Base-by-base conservation (phyloP, 2,888 invertebrate genomes). In the Herminia tarsipennalis region DNA sequence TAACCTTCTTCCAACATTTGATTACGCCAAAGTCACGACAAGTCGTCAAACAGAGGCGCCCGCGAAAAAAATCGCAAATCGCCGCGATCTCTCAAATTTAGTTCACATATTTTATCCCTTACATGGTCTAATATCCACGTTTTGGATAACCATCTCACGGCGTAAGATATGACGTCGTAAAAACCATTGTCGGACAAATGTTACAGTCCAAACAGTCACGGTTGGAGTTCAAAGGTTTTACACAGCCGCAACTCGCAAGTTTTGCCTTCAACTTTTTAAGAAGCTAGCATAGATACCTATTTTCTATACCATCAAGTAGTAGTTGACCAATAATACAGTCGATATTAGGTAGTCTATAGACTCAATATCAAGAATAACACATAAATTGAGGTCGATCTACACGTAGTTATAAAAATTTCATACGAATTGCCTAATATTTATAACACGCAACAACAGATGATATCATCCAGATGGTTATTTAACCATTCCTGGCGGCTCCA, bases 111-210 rank as follows among this genome's bases (percentile, higher is more conserved):
- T 60, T 60, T 46, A 34, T 32, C 24, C 61, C 51, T 28, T 54
- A 64, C 43, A 56, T 63, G 72, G 72, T 47, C 41, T 44, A 51
- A 59, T 55, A 58, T 47, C 52, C 57, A 56, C 51, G 45, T 58
- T 45, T 48, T 40, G 29, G 75, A 75, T 75, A 69, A 66, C 27
- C 46, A 70, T 68, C 65, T 76, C 76, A 76, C 76, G 76, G 67
- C 56, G 56, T 52, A 58, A 56, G 52, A 70, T 67, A 66, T 68
- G 58, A 42, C 50, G 70, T 63, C 71, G 55, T 76, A 73, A 76
- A 73, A 69, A 61, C 70, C 71, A 66, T 66, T 57, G 70, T 70
- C 69, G 64, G 76, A 66, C 69, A 66, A 68, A 56, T 68, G 70
- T 70, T 59, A 69, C 73, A 53, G 66, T 65, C 49, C 33, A 53